phyloP scores from a whole-genome alignment of 2,113 vertebrate species.

The Peucedramus taeniatus region DNA sequence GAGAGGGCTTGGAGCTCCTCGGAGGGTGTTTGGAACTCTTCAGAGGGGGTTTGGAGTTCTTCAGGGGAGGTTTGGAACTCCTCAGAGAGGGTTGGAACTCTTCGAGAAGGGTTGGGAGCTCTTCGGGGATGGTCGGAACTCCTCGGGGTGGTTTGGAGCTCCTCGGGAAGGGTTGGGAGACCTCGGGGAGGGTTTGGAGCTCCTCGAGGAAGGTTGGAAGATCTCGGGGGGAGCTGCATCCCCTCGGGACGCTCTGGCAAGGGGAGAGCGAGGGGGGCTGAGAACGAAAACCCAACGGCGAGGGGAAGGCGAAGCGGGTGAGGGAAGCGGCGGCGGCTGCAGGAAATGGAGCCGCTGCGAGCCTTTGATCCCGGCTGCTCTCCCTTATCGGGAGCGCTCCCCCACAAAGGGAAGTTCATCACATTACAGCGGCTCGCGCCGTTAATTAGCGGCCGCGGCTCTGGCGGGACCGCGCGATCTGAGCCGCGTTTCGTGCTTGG shows the following conservation, averaged over 20 bases:
- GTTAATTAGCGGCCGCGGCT: not conserved
- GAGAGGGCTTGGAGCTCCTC: not conserved
- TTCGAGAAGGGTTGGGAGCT: not conserved
- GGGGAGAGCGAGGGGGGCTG: not conserved
- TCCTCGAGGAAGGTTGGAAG: not conserved
- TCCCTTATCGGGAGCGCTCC: not conserved
- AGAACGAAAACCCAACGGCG: accelerated
- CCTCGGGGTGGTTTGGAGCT: not conserved
- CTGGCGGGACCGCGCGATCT: not conserved
- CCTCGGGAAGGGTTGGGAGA: too few relatives aligned
- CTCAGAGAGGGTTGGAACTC: too few relatives aligned
- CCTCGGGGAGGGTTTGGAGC: too few relatives aligned
- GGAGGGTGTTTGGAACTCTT: accelerated
- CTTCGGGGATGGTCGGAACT: not conserved
- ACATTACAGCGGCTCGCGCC: not conserved
- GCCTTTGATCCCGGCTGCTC: not conserved
- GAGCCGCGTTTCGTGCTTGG: not conserved
- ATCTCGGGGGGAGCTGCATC: not conserved
- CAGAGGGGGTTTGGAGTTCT: not conserved
- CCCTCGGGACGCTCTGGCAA: not conserved
- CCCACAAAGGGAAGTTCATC: not conserved
- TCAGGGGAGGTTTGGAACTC: not conserved
- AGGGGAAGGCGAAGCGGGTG: not conserved
- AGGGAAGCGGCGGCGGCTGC: not conserved
- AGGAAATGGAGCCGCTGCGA: not conserved